These are phyloP conservation scores for Pseudomyrmex sp. DNA, from an alignment of 1,140 invertebrate species.

Conservation along the genomic window DNA sequence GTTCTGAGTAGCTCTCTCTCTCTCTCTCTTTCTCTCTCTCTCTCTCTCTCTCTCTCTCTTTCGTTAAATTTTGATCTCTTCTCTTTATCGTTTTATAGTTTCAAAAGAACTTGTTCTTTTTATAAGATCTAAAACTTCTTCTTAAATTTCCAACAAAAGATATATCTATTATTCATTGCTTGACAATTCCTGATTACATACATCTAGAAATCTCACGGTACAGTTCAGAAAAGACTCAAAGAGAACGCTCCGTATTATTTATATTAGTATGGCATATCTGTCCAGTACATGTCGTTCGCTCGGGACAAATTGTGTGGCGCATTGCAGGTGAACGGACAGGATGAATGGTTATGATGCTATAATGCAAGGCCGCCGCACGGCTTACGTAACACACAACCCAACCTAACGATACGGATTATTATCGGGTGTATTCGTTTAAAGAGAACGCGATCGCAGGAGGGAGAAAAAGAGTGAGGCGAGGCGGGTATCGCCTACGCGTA, in stretches of 20 bases:
- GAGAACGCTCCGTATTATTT: background rate
- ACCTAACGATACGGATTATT: conserved; percentile 79
- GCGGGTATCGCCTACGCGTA: conserved; percentile 34
- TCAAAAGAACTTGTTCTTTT: background rate
- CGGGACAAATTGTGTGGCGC: conserved; percentile 77
- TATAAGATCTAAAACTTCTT: background rate
- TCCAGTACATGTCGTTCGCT: conserved; percentile 53
- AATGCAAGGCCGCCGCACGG: conserved; percentile 79
- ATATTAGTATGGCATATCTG: conserved; percentile 5
- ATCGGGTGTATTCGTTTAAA: conserved; percentile 74
- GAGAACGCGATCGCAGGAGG: conserved; percentile 13
- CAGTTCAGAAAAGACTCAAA: conserved; percentile 7
- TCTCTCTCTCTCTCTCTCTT: background rate
- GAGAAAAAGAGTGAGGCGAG: conserved; percentile 11
- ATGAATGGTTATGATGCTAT: conserved; percentile 83
- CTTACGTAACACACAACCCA: conserved; percentile 78
- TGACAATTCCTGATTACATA: background rate
- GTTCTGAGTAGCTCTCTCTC: background rate
- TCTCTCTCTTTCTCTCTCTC: background rate
- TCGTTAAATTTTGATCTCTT: background rate
- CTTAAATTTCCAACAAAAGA: background rate
- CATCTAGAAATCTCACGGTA: background rate
- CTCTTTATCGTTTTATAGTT: background rate
- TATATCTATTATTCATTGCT: background rate
- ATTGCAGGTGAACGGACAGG: conserved; percentile 83